Base-by-base conservation (phyloP, 1,140 invertebrate species). In the Brachionus manjavacas region DNA sequence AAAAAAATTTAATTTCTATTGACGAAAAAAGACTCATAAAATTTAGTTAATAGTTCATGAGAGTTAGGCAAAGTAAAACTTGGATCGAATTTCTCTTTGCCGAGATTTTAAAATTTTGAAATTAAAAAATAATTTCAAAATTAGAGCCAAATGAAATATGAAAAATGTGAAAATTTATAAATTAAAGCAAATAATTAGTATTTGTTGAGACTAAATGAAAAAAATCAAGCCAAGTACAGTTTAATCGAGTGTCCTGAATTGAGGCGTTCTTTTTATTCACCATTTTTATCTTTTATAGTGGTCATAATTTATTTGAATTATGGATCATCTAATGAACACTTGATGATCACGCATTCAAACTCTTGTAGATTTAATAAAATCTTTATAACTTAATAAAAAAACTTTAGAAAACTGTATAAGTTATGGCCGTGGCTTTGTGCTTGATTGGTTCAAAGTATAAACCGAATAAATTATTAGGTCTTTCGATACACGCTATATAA, bases 241-340 rank as follows among this genome's bases (percentile, higher is more conserved):
- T 35, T 31, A 31, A 64, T 14, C 4, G 6, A 31, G 31, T 68
- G 31, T 68, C 66, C 52, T 60, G 16, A 60, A 60, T 60, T 23
- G 8, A 23, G 52, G 52, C n/a, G 52, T 60, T 60, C 52, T 60
- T 60, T 25, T 60, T 20, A 60, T 60, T 68, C 66, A 68, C 66
- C 31, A 68, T 68, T 68, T 31, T 68, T 68, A 14, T 68, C 20
- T 35, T 31, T 31, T 7, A 20, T 25, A 72, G 31, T 72, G 31
- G 68, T 39, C 68, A 72, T 72, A 72, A 72, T 72, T 72, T 72
- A 72, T 72, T 72, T 72, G 9, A 41, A 16, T 72, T 72, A 20
- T 12, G 11, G 16, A 46, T 49, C 72, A 76, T 25, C 25, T 25
- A 76, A 76, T 49, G 39, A 46, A 76, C 72, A 76, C 41, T 49